A percentile compares a stretch with the other conserved stretches of the same genome.
phyloP scores from a whole-genome alignment of 1,140 invertebrate species.

The Drosophila nebulosa region DNA sequence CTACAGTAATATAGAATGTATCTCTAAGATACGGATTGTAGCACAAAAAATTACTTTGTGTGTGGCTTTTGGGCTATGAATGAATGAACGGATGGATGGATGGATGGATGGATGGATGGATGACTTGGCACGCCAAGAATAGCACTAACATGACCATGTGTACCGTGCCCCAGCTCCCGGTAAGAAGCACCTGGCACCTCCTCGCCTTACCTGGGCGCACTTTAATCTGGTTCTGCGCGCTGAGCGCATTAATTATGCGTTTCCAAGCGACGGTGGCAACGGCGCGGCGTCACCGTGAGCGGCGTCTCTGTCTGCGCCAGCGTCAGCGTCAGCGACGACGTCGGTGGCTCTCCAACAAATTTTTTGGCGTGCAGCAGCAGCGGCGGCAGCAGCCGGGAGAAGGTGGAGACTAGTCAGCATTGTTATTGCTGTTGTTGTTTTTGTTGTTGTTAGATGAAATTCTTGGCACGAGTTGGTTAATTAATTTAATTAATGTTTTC shows the following conservation, averaged over 20 bases:
- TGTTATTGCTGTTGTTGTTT: conserved; percentile 12
- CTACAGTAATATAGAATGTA: not conserved
- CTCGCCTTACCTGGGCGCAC: conserved; percentile 25
- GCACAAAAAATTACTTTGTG: not conserved
- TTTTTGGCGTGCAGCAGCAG: not conserved
- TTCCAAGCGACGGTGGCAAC: conserved; percentile 44
- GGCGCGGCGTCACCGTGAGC: no score
- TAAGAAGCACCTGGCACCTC: not conserved
- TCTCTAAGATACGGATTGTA: not conserved
- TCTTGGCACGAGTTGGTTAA: conserved; percentile 77
- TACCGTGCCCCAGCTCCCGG: not conserved
- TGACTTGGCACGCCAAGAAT: not conserved
- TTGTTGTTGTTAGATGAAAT: conserved; percentile 37
- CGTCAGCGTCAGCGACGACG: no score
- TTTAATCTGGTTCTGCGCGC: conserved; percentile 76
- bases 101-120: conserved; percentile 6
- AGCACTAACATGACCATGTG: conserved; percentile 3
- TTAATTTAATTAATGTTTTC: conserved; percentile 80
- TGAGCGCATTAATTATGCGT: conserved; percentile 79
- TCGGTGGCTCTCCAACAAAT: no score
- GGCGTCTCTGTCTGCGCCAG: conserved; percentile 18
- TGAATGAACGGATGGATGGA: conserved; percentile 6
- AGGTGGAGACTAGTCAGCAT: not conserved
- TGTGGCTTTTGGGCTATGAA: not conserved
- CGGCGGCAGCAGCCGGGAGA: not conserved